Conservation (phyloP, 1,140 invertebrate genomes). For the Saxidomus purpurata region DNA sequence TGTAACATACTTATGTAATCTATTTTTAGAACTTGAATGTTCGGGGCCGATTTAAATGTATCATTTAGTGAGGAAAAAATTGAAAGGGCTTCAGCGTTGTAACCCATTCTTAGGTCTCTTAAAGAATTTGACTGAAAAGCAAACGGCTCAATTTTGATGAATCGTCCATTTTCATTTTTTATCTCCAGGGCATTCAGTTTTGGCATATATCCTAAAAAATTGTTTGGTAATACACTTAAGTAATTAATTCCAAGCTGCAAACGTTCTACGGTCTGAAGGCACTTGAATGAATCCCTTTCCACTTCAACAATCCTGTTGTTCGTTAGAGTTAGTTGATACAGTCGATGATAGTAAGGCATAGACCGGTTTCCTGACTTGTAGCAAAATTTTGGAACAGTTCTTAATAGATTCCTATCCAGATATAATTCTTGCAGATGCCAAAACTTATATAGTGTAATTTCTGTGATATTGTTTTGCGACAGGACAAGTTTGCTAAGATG, state of each 20-base stretch:
- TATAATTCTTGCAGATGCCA: background rate
- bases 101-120: background rate
- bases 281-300: background rate
- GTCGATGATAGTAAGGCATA: too few species aligned
- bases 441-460: background rate
- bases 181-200: background rate
- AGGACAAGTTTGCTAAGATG: background rate
- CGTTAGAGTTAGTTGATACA: background rate
- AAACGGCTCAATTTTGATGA: background rate
- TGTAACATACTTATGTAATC: background rate
- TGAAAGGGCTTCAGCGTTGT: background rate
- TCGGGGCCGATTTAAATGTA: background rate
- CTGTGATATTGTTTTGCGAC: background rate
- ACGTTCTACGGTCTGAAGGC: background rate
- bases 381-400: background rate
- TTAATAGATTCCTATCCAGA: background rate
- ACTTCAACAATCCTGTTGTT: background rate
- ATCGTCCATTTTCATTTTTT: too few species aligned
- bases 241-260: background rate
- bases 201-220: background rate
- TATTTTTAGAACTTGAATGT: background rate
- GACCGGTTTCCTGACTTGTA: background rate
- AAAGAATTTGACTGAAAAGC: background rate
- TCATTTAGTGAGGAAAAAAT: background rate
- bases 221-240: background rate